Evolutionary conservation across 2,797 vertebrate species (phyloP).

Genomic region (Pipistrellus pygmaeus): DNA sequence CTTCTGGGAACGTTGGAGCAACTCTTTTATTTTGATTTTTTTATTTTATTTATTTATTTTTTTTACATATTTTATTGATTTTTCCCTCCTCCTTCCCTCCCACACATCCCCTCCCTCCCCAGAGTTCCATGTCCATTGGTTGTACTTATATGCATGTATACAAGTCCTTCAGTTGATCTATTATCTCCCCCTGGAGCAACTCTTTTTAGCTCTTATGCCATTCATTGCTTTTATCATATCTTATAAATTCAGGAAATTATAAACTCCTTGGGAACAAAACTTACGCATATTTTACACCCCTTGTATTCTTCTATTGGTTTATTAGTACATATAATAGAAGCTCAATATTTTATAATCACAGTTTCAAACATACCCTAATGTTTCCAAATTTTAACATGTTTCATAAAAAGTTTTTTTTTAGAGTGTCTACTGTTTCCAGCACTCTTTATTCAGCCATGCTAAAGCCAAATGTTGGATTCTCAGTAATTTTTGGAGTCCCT

Average conservation of each 20-base stretch:
- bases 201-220: not conserved
- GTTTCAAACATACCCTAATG: not conserved
- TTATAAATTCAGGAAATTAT: not conserved
- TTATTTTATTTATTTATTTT: too few relatives aligned
- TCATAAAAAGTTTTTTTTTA: not conserved
- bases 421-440: not conserved
- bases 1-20: not conserved
- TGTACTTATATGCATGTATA: too few relatives aligned
- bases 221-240: not conserved
- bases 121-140: too few relatives aligned
- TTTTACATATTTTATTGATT: too few relatives aligned
- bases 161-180: too few relatives aligned
- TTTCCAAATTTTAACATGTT: not conserved
- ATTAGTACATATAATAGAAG: not conserved
- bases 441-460: not conserved
- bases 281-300: not conserved
- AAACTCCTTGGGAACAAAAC: not conserved
- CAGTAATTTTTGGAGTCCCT: not conserved
- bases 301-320: not conserved
- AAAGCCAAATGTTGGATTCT: not conserved
- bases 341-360: not conserved
- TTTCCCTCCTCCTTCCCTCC: too few relatives aligned
- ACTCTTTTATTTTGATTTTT: too few relatives aligned
- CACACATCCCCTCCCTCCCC: too few relatives aligned
- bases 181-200: too few relatives aligned